Percentiles rank a stretch among this genome's conserved stretches.
phyloP scores from a whole-genome alignment of 2,113 vertebrate genomes.

The Gavia stellata region DNA sequence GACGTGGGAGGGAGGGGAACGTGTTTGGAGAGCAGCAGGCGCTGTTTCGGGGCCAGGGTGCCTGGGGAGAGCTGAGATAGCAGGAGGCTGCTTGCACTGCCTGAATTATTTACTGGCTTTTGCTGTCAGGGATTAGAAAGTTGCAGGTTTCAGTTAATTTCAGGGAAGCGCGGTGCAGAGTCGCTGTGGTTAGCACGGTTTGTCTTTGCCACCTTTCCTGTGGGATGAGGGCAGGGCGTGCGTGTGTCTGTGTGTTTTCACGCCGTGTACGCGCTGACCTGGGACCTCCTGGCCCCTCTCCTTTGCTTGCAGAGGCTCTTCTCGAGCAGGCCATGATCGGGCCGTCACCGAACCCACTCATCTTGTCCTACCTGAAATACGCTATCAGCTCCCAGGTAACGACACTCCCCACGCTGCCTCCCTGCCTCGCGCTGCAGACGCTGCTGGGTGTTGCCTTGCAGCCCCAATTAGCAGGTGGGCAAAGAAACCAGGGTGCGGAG shows the following conservation, averaged over 20 bases:
- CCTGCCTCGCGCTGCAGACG: not conserved
- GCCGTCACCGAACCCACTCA: constrained; percentile 93
- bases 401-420: not conserved
- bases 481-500: accelerated
- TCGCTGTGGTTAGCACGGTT: not conserved
- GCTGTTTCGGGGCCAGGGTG: not conserved
- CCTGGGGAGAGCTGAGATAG: not conserved
- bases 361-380: constrained; percentile 96
- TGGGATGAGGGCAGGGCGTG: not conserved
- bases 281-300: not conserved
- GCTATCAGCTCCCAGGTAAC: constrained; percentile 95
- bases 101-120: not conserved
- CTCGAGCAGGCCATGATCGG: constrained; percentile 98
- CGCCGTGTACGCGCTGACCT: not conserved
- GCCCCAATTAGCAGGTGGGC: not conserved
- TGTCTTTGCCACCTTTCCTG: not conserved
- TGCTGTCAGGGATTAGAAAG: not conserved
- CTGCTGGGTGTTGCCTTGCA: not conserved
- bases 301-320: constrained; percentile 83
- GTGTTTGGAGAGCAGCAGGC: not conserved
- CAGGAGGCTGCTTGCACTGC: not conserved
- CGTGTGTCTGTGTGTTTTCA: not conserved
- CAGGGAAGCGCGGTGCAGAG: not conserved
- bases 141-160: not conserved
- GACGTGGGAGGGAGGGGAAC: not conserved